Evolutionary conservation across 2,797 vertebrate species (phyloP), one percentile per base, ranked within the genome.

Genomic region (Gymnopithys bicolor): DNA sequence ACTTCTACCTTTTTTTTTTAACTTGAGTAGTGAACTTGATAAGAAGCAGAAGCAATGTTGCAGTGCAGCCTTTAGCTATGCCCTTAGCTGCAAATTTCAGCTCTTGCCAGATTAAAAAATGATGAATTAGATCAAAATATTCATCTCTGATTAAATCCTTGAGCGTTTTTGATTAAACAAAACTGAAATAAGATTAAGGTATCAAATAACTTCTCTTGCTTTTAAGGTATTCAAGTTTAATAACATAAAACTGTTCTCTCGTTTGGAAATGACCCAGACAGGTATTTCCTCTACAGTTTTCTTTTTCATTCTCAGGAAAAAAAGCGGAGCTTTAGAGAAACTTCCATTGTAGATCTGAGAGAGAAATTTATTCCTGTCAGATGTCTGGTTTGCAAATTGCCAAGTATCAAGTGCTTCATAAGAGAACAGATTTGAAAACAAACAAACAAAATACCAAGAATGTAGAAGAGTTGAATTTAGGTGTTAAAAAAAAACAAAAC

Each of bases 231-330:
- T 52, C 17, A 78, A 43, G 32, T 73, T 84, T 73, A 87, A n/a
- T 76, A 84, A 77, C 23, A 67, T 41, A 64, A 87, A 87, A 73
- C 27, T 67, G 16, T 60, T 82, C 59, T 86, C 48, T 82, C n/a
- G 19, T 79, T 93, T 96, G 91, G 64, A 89, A 89, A 67, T 76
- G 35, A 75, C 73, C 71, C 58, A 94, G 79, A 88, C 53, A 79
- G 62, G 39, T 89, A 94, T 79, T 94, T 93, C 76, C 79, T 94
- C 43, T 76, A 49, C 27, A 81, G 35, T 88, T 86, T 85, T 89
- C 75, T 82, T 39, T 69, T 89, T 83, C 69, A 52, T 49, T 85
- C 51, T 83, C 82, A 87, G 55, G 25, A 18, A 78, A 91, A 55
- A 64, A 87, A 19, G 7, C 39, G n/a, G 17, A 92, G 53, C 35